Evolutionary conservation across 2,113 vertebrate genomes (phyloP).

Genomic region (Amblyornis subalaris): DNA sequence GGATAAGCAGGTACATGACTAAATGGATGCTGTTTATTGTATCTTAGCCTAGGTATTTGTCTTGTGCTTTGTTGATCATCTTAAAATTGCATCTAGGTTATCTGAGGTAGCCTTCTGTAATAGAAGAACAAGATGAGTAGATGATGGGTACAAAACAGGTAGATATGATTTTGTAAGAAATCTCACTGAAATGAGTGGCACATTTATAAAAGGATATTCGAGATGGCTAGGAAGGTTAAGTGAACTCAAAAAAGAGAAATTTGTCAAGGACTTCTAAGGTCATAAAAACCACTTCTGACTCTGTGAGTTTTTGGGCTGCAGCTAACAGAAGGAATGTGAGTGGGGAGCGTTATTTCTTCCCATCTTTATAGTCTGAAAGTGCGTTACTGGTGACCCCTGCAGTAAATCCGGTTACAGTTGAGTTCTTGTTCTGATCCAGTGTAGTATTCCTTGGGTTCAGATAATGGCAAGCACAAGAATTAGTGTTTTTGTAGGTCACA

Average conservation of each 20-base stretch:
- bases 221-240: not conserved
- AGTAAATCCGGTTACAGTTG: not conserved
- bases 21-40: not conserved
- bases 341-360: not conserved
- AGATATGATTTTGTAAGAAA: not conserved
- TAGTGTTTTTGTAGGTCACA: not conserved
- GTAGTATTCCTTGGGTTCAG: not conserved
- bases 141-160: not conserved
- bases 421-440: not conserved
- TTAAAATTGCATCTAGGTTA: not conserved
- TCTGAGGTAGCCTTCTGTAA: not conserved
- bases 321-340: not conserved
- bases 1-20: not conserved
- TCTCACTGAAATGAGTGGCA: not conserved
- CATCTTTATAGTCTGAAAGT: not conserved
- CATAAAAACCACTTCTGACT: not conserved
- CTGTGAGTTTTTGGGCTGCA: not conserved
- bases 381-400: not conserved
- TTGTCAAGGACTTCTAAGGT: not conserved
- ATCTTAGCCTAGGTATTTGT: not conserved
- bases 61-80: not conserved
- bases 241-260: not conserved
- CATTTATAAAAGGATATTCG: rapidly evolving
- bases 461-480: not conserved
- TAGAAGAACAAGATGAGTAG: not conserved